Conservation (phyloP, 2,113 vertebrate genomes). For the Pseudorhombus dupliciocellatus region DNA sequence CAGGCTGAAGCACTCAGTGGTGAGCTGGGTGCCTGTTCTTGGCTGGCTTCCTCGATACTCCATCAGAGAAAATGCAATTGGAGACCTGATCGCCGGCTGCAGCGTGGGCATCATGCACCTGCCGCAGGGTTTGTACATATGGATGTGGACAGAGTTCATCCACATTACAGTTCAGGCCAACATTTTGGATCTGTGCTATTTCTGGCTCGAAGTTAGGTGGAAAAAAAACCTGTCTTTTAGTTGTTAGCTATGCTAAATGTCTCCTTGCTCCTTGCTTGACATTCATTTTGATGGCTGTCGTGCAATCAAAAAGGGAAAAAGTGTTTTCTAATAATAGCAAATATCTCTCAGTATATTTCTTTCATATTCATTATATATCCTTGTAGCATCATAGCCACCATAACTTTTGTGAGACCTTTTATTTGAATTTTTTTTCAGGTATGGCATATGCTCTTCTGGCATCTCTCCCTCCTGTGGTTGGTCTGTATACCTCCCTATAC, state of each 20-base stretch:
- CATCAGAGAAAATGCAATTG: slow-evolving; percentile 85
- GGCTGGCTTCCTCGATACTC: slow-evolving; percentile 90
- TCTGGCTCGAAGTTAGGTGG: too few species aligned
- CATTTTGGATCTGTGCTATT: too few species aligned
- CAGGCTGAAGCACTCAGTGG: slow-evolving; percentile 70
- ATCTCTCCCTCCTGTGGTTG: slow-evolving; percentile 86
- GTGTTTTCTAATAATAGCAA: too few species aligned
- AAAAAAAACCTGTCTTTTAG: too few species aligned
- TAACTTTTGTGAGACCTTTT: too few species aligned
- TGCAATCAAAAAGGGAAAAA: too few species aligned
- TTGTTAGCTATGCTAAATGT: too few species aligned
- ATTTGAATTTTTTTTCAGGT: slow-evolving; percentile 71
- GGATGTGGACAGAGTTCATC: not conserved
- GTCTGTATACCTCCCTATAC: slow-evolving; percentile 92
- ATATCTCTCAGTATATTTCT: too few species aligned
- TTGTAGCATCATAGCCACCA: too few species aligned
- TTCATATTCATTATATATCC: too few species aligned
- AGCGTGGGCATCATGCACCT: slow-evolving; percentile 96
- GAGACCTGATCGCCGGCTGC: slow-evolving; percentile 88
- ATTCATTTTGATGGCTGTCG: not conserved
- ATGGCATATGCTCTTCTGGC: slow-evolving; percentile 94
- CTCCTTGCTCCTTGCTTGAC: too few species aligned
- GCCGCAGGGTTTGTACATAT: slow-evolving; percentile 85
- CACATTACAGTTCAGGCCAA: not conserved
- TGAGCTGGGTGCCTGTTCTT: slow-evolving; percentile 85